Percentiles rank a stretch among this genome's conserved stretches.
Conservation (phyloP, 1,140 invertebrate species). For the Plodia interpunctella region DNA sequence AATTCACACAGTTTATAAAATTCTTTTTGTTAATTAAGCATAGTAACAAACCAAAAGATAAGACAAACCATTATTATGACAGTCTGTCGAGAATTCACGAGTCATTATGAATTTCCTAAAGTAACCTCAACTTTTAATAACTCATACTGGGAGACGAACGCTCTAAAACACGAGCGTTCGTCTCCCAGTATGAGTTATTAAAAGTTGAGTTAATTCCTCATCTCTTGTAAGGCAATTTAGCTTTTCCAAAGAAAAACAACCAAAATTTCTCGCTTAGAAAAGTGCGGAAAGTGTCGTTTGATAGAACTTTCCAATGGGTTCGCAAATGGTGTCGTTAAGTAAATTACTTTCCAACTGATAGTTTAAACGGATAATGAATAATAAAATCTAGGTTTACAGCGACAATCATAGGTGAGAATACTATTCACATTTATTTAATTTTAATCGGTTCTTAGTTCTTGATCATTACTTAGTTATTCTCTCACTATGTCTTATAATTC, state of each 20-base stretch:
- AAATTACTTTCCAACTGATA: neutral
- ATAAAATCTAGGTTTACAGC: too few species aligned
- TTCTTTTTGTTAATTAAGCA: slow-evolving; percentile 9
- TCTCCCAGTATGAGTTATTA: too few species aligned
- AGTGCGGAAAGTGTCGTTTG: slow-evolving; percentile 7
- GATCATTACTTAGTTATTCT: too few species aligned
- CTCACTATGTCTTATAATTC: too few species aligned
- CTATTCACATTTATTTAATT: too few species aligned
- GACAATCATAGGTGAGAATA: too few species aligned
- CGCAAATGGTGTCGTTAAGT: slow-evolving; percentile 3
- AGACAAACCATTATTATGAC: slow-evolving; percentile 14
- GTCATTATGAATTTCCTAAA: slow-evolving; percentile 28
- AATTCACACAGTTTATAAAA: too few species aligned
- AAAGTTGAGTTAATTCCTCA: slow-evolving; percentile 38
- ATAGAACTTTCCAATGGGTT: slow-evolving; percentile 7
- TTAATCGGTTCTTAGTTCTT: too few species aligned
- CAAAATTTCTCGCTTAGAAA: slow-evolving; percentile 6
- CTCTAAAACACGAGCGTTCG: too few species aligned
- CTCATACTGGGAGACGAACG: slow-evolving; percentile 25
- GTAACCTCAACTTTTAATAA: slow-evolving; percentile 29
- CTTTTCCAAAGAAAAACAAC: slow-evolving; percentile 19
- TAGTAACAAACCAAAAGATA: slow-evolving; percentile 11
- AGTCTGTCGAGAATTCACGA: slow-evolving; percentile 24
- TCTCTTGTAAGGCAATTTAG: slow-evolving; percentile 17
- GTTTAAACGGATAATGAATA: neutral